These are phyloP conservation scores for Troides helena DNA, from an alignment of 2,888 invertebrate species.

Conservation along the genomic window DNA sequence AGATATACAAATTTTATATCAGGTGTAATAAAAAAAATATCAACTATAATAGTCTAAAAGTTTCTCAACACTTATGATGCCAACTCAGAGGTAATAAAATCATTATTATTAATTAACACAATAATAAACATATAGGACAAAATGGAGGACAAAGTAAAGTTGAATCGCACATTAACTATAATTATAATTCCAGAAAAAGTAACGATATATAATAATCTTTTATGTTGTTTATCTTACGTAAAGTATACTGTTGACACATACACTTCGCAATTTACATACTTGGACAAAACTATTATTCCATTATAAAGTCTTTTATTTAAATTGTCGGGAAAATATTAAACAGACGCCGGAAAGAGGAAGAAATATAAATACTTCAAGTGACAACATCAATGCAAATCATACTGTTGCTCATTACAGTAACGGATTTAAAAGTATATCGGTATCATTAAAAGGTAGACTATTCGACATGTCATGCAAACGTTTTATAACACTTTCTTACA, in stretches of 20 bases:
- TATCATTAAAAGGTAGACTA: not conserved
- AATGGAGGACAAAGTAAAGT: not conserved
- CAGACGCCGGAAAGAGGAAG: constrained; percentile 36
- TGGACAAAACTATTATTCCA: constrained; percentile 14
- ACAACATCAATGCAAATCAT: constrained; percentile 62
- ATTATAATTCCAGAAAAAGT: not conserved
- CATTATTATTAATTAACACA: not conserved
- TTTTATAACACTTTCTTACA: not conserved
- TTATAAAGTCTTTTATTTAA: constrained; percentile 23
- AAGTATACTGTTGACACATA: not conserved
- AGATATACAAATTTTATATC: not conserved
- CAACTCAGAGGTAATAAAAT: not conserved
- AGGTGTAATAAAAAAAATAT: no score
- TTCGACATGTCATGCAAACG: not conserved
- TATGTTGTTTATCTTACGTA: not conserved
- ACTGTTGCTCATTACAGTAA: constrained; percentile 54
- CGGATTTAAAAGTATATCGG: constrained; percentile 45
- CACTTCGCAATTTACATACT: not conserved
- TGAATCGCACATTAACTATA: not conserved
- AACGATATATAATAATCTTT: not conserved
- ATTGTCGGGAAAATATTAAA: constrained; percentile 20
- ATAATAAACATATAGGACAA: no score
- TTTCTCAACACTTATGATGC: no score
- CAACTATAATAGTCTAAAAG: not conserved
- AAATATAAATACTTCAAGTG: constrained; percentile 49